Percentiles rank a stretch among this genome's conserved stretches.
These are phyloP conservation scores for Drosophila pachea DNA, from an alignment of 1,140 invertebrate species.

Conservation along the genomic window DNA sequence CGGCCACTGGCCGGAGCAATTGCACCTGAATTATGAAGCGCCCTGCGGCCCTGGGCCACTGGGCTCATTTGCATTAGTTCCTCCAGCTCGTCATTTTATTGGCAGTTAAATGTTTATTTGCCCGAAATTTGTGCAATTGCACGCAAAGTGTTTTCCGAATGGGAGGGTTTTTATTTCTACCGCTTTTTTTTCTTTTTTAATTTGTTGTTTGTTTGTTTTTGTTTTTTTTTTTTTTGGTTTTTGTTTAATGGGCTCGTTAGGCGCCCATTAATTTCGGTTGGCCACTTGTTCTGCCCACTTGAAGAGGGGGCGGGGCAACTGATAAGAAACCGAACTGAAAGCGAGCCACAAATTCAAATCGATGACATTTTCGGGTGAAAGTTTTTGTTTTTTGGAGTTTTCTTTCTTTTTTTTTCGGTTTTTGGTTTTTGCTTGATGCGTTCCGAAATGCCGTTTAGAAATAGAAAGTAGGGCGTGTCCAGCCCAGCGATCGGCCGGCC, in stretches of 20 bases:
- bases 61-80: conserved; percentile 50
- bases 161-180: no score
- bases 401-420: no score
- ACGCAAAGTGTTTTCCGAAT: conserved; percentile 36
- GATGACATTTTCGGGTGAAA: conserved; percentile 72
- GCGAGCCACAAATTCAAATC: conserved; percentile 42
- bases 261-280: not conserved
- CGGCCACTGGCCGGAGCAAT: no score
- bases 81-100: conserved; percentile 49
- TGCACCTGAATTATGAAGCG: conserved; percentile 8
- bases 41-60: no score
- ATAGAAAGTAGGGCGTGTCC: conserved; percentile 73
- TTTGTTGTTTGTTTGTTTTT: conserved; percentile 19
- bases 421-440: conserved; percentile 14
- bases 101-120: conserved; percentile 54
- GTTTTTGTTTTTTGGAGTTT: conserved; percentile 35
- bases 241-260: conserved; percentile 31
- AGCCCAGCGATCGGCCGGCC: conserved; percentile 4
- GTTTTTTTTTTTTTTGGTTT: conserved; percentile 10
- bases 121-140: conserved; percentile 66
- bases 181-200: conserved; percentile 3
- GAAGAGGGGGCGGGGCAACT: conserved; percentile 4
- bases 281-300: conserved; percentile 35
- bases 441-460: conserved; percentile 58
- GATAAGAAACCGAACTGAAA: conserved; percentile 51